Evolutionary conservation across 2,113 vertebrate species (phyloP).

Genomic region (Calyptommatus sinebrachiatus): DNA sequence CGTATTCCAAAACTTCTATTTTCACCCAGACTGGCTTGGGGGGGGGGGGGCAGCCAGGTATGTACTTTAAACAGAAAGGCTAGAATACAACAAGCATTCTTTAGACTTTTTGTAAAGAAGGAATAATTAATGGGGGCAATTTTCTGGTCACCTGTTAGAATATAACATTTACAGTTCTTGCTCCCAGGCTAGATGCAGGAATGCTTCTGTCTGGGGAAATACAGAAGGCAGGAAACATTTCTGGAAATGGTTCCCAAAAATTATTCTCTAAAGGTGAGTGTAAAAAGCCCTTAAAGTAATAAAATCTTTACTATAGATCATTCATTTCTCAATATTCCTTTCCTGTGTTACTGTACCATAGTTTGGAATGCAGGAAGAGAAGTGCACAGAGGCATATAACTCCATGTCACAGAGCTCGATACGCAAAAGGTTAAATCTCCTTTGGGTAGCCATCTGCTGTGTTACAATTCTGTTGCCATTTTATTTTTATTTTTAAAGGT

Average conservation of each 20-base stretch:
- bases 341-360: background rate
- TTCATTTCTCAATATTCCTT: background rate
- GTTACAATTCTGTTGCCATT: background rate
- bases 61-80: too few relatives aligned
- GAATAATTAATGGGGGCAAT: too few relatives aligned
- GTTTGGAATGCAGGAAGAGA: background rate
- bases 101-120: background rate
- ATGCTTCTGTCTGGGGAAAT: background rate
- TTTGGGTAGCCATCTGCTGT: background rate
- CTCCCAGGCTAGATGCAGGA: too few relatives aligned
- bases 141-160: too few relatives aligned
- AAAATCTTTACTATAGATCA: background rate
- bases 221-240: too few relatives aligned
- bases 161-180: too few relatives aligned
- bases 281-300: background rate
- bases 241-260: too few relatives aligned
- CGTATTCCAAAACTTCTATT: too few relatives aligned
- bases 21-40: too few relatives aligned
- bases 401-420: background rate
- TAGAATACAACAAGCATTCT: too few relatives aligned
- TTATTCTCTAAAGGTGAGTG: too few relatives aligned
- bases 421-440: background rate
- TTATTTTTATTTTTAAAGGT: background rate
- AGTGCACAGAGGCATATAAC: background rate
- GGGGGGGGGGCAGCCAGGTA: too few relatives aligned